Evolutionary conservation across 1,140 invertebrate species (phyloP), one percentile per base, ranked within the genome.

Genomic region (Batillaria attramentaria): DNA sequence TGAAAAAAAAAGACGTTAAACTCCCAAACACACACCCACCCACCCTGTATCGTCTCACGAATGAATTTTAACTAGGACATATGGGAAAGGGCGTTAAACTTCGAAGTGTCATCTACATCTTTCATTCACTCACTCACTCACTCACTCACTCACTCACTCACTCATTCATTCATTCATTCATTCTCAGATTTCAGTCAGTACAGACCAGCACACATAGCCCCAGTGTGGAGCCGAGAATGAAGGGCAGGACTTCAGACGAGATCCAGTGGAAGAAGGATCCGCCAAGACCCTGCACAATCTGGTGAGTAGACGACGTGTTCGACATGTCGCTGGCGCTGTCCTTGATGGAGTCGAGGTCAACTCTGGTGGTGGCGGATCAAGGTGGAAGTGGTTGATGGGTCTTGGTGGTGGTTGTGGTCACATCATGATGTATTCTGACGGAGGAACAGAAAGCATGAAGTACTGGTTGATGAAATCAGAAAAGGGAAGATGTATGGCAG

Each of bases 261-360:
- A 69, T 39, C 66, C 66, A 69, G 8, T 69, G 66, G 66, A 69
- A 69, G 24, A 69, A 41, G 3, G 66, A 69, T 1, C 66, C 66
- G 0, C 66, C 37, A 20, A 69, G 42, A 35, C 42, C 66, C 20
- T 69, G 35, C 6, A 69, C 35, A 35, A 69, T 8, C 66, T 69
- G 33, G 16, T 69, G 31, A 35, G 8, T 66, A 20, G 37, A 66
- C 24, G 57, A 35, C 1, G 33, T 65, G 37, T 33, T 16, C 16
- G 66, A 69, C 66, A 69, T 69, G 46, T 10, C 10, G 46, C 46
- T 13, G 24, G 24, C 10, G 24, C 46, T 50, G 46, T 10, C 10
- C 16, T 16, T 16, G 46, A 0, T 16, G n/a, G 46, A 54, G n/a
- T 18, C 16, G n/a, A 54, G n/a, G n/a, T 1, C 16, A 2, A 50